These are phyloP conservation scores for Chalcis sispes DNA, from an alignment of 2,888 invertebrate genomes.

Conservation along the genomic window DNA sequence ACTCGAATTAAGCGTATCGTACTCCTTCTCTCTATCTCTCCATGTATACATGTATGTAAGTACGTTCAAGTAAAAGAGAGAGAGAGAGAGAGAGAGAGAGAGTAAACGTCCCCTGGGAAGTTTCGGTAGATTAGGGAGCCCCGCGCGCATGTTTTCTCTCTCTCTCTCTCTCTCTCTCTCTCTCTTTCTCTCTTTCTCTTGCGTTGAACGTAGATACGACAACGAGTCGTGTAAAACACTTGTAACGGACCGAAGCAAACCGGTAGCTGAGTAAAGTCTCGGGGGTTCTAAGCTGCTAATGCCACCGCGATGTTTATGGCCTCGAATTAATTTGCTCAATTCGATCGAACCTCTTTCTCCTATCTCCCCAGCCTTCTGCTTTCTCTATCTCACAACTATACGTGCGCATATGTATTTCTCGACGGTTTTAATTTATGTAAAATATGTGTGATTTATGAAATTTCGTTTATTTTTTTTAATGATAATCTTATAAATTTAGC, in stretches of 20 bases:
- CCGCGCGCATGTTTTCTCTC: constrained; percentile 21
- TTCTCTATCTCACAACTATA: too few relatives aligned
- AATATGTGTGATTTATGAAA: too few relatives aligned
- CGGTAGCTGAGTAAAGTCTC: constrained; percentile 60
- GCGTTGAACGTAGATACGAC: too few relatives aligned
- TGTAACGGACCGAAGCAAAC: constrained; percentile 67
- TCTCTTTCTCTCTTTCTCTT: too few relatives aligned
- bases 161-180: too few relatives aligned
- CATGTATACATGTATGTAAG: not conserved
- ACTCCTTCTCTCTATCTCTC: not conserved
- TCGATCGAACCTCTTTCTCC: constrained; percentile 62
- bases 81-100: too few relatives aligned
- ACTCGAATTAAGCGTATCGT: constrained; percentile 47
- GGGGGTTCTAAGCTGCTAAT: constrained; percentile 70
- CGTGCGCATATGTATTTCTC: too few relatives aligned
- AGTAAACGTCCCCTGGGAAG: constrained; percentile 66
- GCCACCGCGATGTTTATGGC: constrained; percentile 72
- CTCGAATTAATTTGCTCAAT: constrained; percentile 74
- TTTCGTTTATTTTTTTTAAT: too few relatives aligned
- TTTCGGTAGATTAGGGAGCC: constrained; percentile 75
- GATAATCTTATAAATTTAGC: too few relatives aligned
- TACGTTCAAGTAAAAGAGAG: constrained; percentile 15
- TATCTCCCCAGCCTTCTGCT: too few relatives aligned
- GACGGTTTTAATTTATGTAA: too few relatives aligned
- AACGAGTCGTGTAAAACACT: constrained; percentile 76